Conservation (phyloP, 1,140 invertebrate genomes). For the Chymomyza costata region DNA sequence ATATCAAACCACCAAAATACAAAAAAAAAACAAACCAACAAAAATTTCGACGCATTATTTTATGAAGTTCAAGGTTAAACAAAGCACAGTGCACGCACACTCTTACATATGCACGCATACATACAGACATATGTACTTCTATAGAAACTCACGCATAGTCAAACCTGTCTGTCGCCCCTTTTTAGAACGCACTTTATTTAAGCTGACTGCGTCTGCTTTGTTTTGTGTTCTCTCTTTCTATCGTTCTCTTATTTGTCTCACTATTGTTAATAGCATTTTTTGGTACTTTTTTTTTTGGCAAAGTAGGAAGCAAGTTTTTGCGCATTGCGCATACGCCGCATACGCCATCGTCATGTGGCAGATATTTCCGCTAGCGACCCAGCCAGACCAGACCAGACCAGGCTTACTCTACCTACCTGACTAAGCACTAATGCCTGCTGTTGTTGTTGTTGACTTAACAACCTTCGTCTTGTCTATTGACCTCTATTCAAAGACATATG, state of each 20-base stretch:
- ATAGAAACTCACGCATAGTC: not conserved
- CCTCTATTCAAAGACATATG: constrained; percentile 42
- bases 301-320: constrained; percentile 46
- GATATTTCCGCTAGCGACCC: constrained; percentile 56
- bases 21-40: too few species aligned
- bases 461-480: constrained; percentile 65
- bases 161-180: constrained; percentile 38
- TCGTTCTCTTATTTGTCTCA: constrained; percentile 2
- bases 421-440: constrained; percentile 7
- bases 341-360: constrained; percentile 14
- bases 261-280: not conserved
- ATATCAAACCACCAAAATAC: too few species aligned
- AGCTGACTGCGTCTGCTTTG: constrained; percentile 7
- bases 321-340: constrained; percentile 50
- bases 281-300: constrained; percentile 1
- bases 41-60: too few species aligned
- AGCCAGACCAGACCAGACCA: too few species aligned
- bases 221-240: not conserved
- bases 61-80: constrained; percentile 67
- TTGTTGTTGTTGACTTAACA: not conserved
- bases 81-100: not conserved
- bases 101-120: constrained; percentile 1
- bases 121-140: not conserved
- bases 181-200: constrained; percentile 9
- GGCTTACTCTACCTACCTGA: constrained; percentile 21